Conservation (phyloP, 2,113 vertebrate species). For the Acanthochromis polyacanthus region DNA sequence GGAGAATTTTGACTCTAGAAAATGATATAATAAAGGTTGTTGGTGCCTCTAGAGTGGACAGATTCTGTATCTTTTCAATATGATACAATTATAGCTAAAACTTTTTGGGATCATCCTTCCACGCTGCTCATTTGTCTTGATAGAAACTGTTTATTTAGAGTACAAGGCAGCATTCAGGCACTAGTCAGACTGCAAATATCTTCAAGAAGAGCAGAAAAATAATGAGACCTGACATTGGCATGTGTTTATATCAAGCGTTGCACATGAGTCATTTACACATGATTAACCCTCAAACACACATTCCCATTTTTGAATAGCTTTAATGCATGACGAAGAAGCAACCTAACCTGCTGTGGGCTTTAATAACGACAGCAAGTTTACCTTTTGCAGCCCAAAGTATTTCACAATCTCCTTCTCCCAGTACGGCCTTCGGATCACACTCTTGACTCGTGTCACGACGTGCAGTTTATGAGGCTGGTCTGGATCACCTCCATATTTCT, state of each 20-base stretch:
- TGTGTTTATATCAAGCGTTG: too few species aligned
- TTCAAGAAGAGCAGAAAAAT: too few species aligned
- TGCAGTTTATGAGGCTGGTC: slow-evolving; percentile 95
- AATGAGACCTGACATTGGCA: too few species aligned
- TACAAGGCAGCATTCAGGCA: too few species aligned
- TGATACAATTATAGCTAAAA: not conserved
- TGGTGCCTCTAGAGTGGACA: not conserved
- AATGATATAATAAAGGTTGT: too few species aligned
- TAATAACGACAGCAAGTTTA: slow-evolving; percentile 53
- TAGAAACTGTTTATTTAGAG: not conserved
- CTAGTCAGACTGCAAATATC: not conserved
- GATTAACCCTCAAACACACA: too few species aligned
- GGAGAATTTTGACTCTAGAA: not conserved
- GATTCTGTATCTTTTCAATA: not conserved
- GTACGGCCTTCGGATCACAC: slow-evolving; percentile 88
- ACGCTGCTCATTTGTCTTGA: not conserved
- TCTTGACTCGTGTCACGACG: slow-evolving; percentile 90
- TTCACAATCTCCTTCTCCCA: slow-evolving; percentile 94
- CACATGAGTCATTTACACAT: too few species aligned
- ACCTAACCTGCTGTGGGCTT: too few species aligned
- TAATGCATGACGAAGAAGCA: too few species aligned
- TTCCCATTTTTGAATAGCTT: too few species aligned
- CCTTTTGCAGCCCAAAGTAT: slow-evolving; percentile 90
- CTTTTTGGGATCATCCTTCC: too few species aligned
- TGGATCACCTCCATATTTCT: slow-evolving; percentile 93